Percentiles rank a stretch among this genome's conserved stretches.
Evolutionary conservation across 2,113 vertebrate genomes (phyloP).

Genomic region (Trogon melanurus): DNA sequence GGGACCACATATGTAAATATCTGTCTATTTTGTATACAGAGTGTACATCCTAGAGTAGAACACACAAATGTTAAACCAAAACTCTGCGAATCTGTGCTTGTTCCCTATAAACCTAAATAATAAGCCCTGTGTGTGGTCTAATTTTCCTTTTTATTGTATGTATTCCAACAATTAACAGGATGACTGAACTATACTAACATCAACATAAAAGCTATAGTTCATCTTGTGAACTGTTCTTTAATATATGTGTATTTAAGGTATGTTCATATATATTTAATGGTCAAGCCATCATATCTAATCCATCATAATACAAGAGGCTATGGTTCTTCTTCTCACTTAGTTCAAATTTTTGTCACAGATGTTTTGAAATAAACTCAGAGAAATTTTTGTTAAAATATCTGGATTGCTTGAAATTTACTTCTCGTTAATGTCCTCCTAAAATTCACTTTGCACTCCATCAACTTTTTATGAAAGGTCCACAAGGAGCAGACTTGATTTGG

Average conservation of each 20-base stretch:
- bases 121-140: neutral
- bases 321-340: neutral
- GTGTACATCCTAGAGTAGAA: neutral
- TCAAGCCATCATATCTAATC: neutral
- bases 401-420: neutral
- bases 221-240: neutral
- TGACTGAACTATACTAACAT: neutral
- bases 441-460: neutral
- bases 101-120: neutral
- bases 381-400: neutral
- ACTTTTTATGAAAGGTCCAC: neutral
- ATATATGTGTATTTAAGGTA: neutral
- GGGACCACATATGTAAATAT: neutral
- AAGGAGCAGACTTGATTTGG: neutral
- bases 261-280: neutral
- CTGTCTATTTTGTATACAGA: neutral
- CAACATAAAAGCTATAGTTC: neutral
- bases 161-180: neutral
- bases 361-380: neutral
- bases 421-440: neutral
- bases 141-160: neutral
- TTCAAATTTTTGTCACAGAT: neutral
- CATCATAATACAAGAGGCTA: neutral
- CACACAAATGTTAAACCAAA: neutral
- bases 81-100: neutral